Base-by-base conservation (phyloP, 2,888 invertebrate genomes). In the Machimus atricapillus region DNA sequence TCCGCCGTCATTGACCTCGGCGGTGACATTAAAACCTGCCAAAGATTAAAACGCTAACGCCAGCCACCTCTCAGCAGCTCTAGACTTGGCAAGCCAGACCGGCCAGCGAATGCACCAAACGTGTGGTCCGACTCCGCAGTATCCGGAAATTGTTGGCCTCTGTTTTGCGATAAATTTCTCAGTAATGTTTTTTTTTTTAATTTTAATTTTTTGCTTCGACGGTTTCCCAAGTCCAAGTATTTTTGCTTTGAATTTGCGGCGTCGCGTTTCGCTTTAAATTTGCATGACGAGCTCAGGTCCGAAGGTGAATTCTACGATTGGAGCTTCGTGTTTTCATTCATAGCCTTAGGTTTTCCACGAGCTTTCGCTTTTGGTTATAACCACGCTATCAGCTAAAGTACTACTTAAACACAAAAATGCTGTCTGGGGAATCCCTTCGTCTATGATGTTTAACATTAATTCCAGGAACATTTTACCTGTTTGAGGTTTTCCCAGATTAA, bases 1-100 rank as follows among this genome's bases (percentile, higher is more conserved):
- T 12, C 58, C 46, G 52, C 79, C 79, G 79, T 79, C 79, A 79
- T 52, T 79, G 79, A 79, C 79, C 79, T 79, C 79, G 79, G 46
- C 46, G 23, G 40, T 79, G 52, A 79, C 79, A 79, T 79, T 79
- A 79, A 79, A 79, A 79, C 52, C 31, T 52, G 79, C 66, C 46
- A 79, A 27, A 79, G 79, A 79, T 79, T 52, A 79, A 79, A 78
- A 79, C 66, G 66, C 66, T 66, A 27, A 27, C 27, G 66, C 66
- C 66, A 19, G 66, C 23, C 66, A 19, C 23, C 23, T 66, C 66
- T 66, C 27, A 14, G 66, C 66, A 23, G 19, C 58, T 19, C n/a
- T 31, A 27, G 23, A 66, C 66, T 66, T 27, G 66, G 66, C 66
- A 27, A 46, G 27, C 66, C 27, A 27, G 66, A 23, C 66, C 7